A percentile compares a stretch with the other conserved stretches of the same genome.
These are phyloP conservation scores for Hoplodrina ambigua DNA, from an alignment of 2,888 invertebrate species.

Conservation along the genomic window DNA sequence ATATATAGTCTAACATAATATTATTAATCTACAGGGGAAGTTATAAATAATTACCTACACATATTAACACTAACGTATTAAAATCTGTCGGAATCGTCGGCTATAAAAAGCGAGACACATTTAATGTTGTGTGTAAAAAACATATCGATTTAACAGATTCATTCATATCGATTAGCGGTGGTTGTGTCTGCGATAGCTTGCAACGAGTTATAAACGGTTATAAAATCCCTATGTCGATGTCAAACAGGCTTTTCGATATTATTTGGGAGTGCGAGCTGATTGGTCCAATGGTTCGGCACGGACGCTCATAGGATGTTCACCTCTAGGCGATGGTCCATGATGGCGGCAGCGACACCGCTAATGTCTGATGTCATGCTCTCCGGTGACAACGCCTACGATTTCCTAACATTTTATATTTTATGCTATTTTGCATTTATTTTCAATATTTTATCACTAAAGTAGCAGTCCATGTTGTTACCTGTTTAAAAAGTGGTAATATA, in stretches of 20 bases:
- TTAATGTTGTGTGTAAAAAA: conserved; percentile 37
- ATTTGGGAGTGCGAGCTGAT: conserved; percentile 76
- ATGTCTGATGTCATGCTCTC: conserved; percentile 81
- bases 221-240: conserved; percentile 68
- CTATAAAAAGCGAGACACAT: conserved; percentile 46
- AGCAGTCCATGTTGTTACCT: conserved; percentile 6
- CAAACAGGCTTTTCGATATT: conserved; percentile 78
- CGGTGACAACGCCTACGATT: conserved; percentile 67
- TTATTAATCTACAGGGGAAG: conserved; percentile 36
- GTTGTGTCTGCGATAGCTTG: conserved; percentile 60
- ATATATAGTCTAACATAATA: not conserved
- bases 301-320: conserved; percentile 84
- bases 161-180: conserved; percentile 62
- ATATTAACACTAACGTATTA: conserved; percentile 31
- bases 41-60: conserved; percentile 30
- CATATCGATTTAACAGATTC: conserved; percentile 45
- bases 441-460: conserved; percentile 37
- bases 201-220: conserved; percentile 67
- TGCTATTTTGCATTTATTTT: conserved; percentile 57
- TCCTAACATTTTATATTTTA: conserved; percentile 53
- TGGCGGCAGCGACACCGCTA: conserved; percentile 69
- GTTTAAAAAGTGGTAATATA: conserved; percentile 11
- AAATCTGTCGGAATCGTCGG: conserved; percentile 12
- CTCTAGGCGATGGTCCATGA: conserved; percentile 68
- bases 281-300: conserved; percentile 76